phyloP scores from a whole-genome alignment of 2,888 invertebrate genomes.

The Trichogramma dendrolimi region DNA sequence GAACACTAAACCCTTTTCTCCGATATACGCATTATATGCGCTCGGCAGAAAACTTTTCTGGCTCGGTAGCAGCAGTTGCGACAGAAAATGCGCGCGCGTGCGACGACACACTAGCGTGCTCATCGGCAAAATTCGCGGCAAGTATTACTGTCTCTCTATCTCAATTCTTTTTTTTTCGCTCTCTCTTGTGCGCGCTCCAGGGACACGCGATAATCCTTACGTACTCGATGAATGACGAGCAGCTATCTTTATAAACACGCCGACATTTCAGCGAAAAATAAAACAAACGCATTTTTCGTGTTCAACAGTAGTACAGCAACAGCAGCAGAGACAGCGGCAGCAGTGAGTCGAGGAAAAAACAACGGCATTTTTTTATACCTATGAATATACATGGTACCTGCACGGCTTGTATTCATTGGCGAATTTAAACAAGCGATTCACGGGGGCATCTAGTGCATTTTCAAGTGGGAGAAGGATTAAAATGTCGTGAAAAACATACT shows the following conservation, averaged over 20 bases:
- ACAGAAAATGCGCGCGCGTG: slow-evolving; percentile 33
- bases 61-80: slow-evolving; percentile 24
- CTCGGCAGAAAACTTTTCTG: slow-evolving; percentile 29
- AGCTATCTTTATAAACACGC: slow-evolving; percentile 21
- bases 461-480: not conserved
- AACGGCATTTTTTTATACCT: too few species aligned
- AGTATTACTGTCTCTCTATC: not conserved
- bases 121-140: slow-evolving; percentile 30
- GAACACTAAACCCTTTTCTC: slow-evolving; percentile 29
- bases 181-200: slow-evolving; percentile 12
- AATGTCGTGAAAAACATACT: not conserved
- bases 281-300: too few species aligned
- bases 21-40: slow-evolving; percentile 32
- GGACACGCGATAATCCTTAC: slow-evolving; percentile 35
- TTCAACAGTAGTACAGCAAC: too few species aligned
- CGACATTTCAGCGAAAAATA: too few species aligned
- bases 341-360: too few species aligned
- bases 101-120: slow-evolving; percentile 28
- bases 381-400: too few species aligned
- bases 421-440: too few species aligned
- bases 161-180: too few species aligned
- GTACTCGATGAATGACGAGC: slow-evolving; percentile 29
- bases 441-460: too few species aligned
- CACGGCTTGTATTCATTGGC: too few species aligned
- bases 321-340: too few species aligned